A percentile compares a stretch with the other conserved stretches of the same genome.
Conservation (phyloP, 92 coral and sea anemone species). For the Bergia sp. region DNA sequence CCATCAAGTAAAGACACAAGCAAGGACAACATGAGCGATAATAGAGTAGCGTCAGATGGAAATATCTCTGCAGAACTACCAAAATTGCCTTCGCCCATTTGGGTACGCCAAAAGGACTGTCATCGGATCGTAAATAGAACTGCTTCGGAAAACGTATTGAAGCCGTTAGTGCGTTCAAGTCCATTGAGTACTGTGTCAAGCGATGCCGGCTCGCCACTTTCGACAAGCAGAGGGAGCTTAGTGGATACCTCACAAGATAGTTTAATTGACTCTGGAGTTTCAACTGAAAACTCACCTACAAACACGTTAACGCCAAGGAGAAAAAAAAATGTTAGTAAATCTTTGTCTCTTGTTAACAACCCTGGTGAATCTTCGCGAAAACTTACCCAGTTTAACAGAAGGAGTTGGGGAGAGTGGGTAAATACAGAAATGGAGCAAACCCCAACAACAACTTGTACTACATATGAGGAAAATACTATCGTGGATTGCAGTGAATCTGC, state of each 20-base stretch:
- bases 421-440: constrained; percentile 61
- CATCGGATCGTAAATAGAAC: background rate
- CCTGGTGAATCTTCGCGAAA: constrained; percentile 46
- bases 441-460: background rate
- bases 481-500: constrained; percentile 38
- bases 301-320: constrained; percentile 59
- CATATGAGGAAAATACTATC: constrained; percentile 26
- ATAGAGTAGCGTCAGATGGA: constrained; percentile 21
- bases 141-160: background rate
- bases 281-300: constrained; percentile 78
- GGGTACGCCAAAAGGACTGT: constrained; percentile 8
- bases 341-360: constrained; percentile 34
- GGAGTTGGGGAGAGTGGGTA: constrained; percentile 73
- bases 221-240: constrained; percentile 68
- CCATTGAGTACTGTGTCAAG: constrained; percentile 57
- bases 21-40: background rate
- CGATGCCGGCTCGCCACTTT: constrained; percentile 50
- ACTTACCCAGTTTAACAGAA: constrained; percentile 39
- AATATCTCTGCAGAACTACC: background rate
- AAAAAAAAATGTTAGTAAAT: constrained; percentile 30
- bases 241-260: constrained; percentile 75
- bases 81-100: constrained; percentile 21
- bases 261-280: constrained; percentile 79
- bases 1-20: background rate
- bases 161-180: constrained; percentile 27